These are phyloP conservation scores for Mactra quadrangularis DNA, from an alignment of 1,140 invertebrate genomes.

Conservation along the genomic window DNA sequence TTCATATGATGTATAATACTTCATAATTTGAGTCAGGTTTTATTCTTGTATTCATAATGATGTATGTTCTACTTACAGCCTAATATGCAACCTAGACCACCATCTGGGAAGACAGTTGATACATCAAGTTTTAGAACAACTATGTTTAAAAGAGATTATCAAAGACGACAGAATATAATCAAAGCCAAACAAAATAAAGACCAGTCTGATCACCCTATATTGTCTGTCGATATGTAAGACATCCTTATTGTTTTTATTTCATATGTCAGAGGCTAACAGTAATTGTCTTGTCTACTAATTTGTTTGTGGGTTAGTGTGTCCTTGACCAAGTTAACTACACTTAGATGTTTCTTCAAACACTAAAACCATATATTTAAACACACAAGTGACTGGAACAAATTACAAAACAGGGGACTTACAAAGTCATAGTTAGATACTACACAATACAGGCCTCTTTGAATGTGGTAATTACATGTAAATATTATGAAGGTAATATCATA, in stretches of 20 bases:
- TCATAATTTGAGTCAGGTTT: no score
- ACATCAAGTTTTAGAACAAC: slow-evolving; percentile 71
- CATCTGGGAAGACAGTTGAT: slow-evolving; percentile 58
- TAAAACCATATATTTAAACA: no score
- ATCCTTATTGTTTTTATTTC: not conserved
- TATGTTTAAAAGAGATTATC: slow-evolving; percentile 76
- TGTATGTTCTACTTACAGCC: slow-evolving; percentile 31
- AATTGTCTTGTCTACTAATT: not conserved
- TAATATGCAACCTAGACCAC: slow-evolving; percentile 66
- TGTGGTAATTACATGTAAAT: no score
- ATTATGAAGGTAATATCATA: no score
- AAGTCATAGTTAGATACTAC: no score
- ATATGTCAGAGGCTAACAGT: not conserved
- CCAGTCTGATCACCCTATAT: slow-evolving; percentile 45
- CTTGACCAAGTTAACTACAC: not conserved
- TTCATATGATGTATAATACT: no score
- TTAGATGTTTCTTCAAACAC: no score
- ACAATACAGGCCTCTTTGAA: no score
- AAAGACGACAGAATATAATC: slow-evolving; percentile 69
- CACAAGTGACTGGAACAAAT: no score
- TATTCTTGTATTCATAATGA: no score
- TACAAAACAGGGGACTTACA: no score
- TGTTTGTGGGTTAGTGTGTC: not conserved
- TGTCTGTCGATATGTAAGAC: slow-evolving; percentile 71
- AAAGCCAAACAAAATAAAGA: slow-evolving; percentile 65